Conservation (phyloP, 2,888 invertebrate species). For the Plebejus anna region DNA sequence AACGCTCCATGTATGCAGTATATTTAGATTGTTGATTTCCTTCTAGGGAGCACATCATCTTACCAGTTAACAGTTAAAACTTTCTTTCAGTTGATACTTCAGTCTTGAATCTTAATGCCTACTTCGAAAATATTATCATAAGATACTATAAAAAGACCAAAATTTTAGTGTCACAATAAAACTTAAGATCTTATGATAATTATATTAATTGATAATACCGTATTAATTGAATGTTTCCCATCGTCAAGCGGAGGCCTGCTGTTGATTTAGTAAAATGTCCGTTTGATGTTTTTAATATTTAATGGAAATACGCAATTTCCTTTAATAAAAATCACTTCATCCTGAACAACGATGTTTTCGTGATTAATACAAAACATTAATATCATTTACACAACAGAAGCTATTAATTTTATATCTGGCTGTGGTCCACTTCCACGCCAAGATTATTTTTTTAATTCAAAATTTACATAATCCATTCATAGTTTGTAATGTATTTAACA, state of each 20-base stretch:
- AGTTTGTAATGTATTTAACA: neutral
- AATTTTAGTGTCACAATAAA: neutral
- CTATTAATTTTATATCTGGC: slow-evolving; percentile 14
- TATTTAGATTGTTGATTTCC: too few relatives aligned
- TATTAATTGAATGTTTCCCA: slow-evolving; percentile 9
- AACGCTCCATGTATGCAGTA: too few relatives aligned
- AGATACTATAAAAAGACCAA: neutral
- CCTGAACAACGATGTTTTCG: slow-evolving; percentile 1
- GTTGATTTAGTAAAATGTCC: slow-evolving; percentile 4
- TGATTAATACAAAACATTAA: slow-evolving; percentile 14
- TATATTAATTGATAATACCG: neutral
- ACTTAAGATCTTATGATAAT: neutral
- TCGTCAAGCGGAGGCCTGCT: neutral
- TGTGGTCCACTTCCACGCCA: neutral
- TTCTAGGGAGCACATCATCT: neutral
- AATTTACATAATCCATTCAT: slow-evolving; percentile 26
- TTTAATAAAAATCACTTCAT: slow-evolving; percentile 24
- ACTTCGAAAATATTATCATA: neutral
- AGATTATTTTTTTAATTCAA: slow-evolving; percentile 8
- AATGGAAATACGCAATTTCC: slow-evolving; percentile 26
- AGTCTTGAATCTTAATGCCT: neutral
- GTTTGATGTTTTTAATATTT: slow-evolving; percentile 23
- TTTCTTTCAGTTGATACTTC: neutral
- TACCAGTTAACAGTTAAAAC: neutral
- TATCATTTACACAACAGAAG: slow-evolving; percentile 22